Evolutionary conservation across 1,140 invertebrate genomes (phyloP).

Genomic region (Onthophagus taurus): DNA sequence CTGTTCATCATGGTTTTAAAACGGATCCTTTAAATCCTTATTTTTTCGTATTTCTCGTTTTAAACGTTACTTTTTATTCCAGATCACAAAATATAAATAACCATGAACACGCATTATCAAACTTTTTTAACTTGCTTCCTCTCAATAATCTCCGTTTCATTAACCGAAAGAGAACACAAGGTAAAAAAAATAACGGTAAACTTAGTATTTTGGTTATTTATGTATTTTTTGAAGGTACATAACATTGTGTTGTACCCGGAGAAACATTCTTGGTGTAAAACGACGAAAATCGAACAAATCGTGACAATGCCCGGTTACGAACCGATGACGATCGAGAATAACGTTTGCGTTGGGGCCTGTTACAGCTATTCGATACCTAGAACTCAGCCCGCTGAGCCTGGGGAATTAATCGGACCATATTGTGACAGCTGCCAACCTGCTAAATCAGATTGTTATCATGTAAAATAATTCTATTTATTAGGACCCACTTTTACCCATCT

Average conservation of each 20-base stretch:
- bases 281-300: slow-evolving; percentile 55
- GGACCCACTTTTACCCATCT: too few species aligned
- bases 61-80: too few species aligned
- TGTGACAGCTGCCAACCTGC: slow-evolving; percentile 59
- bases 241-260: slow-evolving; percentile 59
- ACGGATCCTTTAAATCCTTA: too few species aligned
- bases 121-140: too few species aligned
- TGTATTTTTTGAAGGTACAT: slow-evolving; percentile 44
- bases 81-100: too few species aligned
- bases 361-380: slow-evolving; percentile 60
- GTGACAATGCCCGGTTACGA: slow-evolving; percentile 51
- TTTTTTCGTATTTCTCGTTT: too few species aligned
- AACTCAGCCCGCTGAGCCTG: slow-evolving; percentile 53
- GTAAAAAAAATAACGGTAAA: not conserved
- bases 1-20: too few species aligned
- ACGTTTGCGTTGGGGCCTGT: slow-evolving; percentile 58
- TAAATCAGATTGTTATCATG: slow-evolving; percentile 52
- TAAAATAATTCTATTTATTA: slow-evolving; percentile 32
- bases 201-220: not conserved
- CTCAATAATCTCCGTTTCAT: too few species aligned
- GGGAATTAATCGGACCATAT: slow-evolving; percentile 55
- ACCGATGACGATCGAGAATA: slow-evolving; percentile 54
- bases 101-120: too few species aligned
- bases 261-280: slow-evolving; percentile 61
- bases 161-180: slow-evolving; percentile 1